phyloP scores from a whole-genome alignment of 2,888 invertebrate genomes.

The Tinea trinotella region DNA sequence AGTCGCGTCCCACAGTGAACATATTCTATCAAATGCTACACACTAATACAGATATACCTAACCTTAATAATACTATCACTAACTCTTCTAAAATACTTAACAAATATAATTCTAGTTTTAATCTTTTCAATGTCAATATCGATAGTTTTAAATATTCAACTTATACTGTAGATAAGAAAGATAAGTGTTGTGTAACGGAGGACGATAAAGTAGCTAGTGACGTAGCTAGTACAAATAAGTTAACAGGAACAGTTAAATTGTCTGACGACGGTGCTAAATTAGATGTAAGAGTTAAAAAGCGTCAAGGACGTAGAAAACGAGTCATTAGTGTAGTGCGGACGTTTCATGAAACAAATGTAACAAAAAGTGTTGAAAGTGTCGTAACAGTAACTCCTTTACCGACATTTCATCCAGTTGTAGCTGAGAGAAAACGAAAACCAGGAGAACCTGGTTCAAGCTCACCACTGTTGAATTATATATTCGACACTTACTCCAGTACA shows the following conservation, averaged over 20 bases:
- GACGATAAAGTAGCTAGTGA: conserved; percentile 25
- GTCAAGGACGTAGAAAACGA: conserved; percentile 23
- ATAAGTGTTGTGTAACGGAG: neutral
- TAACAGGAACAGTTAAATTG: conserved; percentile 23
- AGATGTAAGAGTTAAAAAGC: conserved; percentile 28
- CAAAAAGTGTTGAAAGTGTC: neutral
- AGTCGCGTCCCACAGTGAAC: conserved; percentile 48
- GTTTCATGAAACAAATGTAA: neutral
- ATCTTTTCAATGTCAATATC: conserved; percentile 28
- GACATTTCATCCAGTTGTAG: conserved; percentile 18
- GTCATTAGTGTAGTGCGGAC: conserved; percentile 16
- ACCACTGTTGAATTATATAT: conserved; percentile 60
- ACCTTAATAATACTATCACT: conserved; percentile 29
- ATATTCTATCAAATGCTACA: conserved; percentile 61
- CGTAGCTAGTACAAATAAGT: conserved; percentile 26
- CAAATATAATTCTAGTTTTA: conserved; percentile 42
- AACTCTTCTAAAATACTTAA: conserved; percentile 27
- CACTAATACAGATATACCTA: conserved; percentile 35
- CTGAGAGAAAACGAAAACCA: conserved; percentile 47
- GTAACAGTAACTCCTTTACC: neutral
- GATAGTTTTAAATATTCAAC: conserved; percentile 31
- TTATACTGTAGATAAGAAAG: neutral
- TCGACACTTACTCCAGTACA: conserved; percentile 58
- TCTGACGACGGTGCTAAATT: conserved; percentile 33
- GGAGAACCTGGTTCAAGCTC: conserved; percentile 60